Evolutionary conservation across 2,888 invertebrate genomes (phyloP).

Genomic region (Liodrosophila aerea): DNA sequence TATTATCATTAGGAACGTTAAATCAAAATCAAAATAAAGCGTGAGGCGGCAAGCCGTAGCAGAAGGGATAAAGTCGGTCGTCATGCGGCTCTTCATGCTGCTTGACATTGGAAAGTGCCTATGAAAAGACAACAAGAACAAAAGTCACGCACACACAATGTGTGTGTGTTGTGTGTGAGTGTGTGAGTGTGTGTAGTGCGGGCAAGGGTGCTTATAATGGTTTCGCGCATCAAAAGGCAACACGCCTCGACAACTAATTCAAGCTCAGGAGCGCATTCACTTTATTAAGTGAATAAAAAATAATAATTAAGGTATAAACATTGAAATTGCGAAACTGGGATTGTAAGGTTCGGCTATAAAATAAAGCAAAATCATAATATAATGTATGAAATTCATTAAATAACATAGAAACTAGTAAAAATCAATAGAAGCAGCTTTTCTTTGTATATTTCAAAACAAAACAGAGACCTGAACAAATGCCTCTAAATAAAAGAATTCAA

Average conservation of each 20-base stretch:
- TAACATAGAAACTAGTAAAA: no score
- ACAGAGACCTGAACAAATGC: no score
- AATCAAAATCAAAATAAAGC: constrained; percentile 59
- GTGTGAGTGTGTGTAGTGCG: background rate
- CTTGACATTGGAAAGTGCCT: constrained; percentile 54
- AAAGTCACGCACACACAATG: constrained; percentile 57
- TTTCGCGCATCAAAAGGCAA: constrained; percentile 54
- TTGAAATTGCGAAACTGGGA: no score
- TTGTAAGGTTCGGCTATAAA: no score
- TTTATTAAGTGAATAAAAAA: no score
- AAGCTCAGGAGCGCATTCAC: constrained; percentile 33
- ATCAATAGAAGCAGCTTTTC: no score
- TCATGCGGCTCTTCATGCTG: constrained; percentile 35
- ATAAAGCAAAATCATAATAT: no score
- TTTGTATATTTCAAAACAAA: no score
- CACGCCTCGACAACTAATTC: constrained; percentile 52
- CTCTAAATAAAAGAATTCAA: no score
- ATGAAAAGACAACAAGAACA: constrained; percentile 51
- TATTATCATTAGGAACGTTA: constrained; percentile 58
- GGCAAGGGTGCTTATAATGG: constrained; percentile 42
- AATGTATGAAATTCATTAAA: no score
- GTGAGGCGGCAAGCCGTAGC: background rate
- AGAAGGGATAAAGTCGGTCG: constrained; percentile 24
- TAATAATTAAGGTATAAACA: no score
- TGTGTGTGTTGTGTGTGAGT: constrained; percentile 7